These are phyloP conservation scores for Aelia acuminata DNA, from an alignment of 2,888 invertebrate species.

Conservation along the genomic window DNA sequence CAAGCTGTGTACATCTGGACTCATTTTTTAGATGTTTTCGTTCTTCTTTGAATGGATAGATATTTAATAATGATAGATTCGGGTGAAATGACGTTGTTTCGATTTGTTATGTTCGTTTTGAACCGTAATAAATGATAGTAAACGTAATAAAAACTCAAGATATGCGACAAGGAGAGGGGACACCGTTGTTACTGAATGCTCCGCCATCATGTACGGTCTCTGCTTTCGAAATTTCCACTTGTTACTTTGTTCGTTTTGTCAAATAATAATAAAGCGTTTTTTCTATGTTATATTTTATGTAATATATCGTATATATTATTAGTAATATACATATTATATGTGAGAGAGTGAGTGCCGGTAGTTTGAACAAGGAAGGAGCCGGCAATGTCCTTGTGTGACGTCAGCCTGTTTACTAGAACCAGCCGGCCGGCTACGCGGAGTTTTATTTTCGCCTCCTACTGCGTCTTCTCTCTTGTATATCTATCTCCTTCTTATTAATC, in stretches of 20 bases:
- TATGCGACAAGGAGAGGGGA: conserved; percentile 21
- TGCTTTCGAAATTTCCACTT: background rate
- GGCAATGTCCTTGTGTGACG: conserved; percentile 58
- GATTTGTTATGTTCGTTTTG: background rate
- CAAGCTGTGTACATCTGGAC: background rate
- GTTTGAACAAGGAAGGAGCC: conserved; percentile 47
- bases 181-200: background rate
- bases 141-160: background rate
- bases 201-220: conserved; percentile 36
- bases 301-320: background rate
- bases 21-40: background rate
- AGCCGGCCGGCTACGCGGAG: conserved; percentile 57
- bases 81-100: background rate
- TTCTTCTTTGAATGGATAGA: background rate
- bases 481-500: background rate
- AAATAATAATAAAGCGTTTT: background rate
- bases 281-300: background rate
- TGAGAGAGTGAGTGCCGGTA: background rate
- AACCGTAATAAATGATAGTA: background rate
- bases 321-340: background rate
- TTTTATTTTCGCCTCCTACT: conserved; percentile 53
- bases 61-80: background rate
- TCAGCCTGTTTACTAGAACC: conserved; percentile 56
- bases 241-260: background rate
- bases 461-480: background rate